Evolutionary conservation across 2,888 invertebrate species (phyloP), one percentile per base, ranked within the genome.

Genomic region (Noctua janthe): DNA sequence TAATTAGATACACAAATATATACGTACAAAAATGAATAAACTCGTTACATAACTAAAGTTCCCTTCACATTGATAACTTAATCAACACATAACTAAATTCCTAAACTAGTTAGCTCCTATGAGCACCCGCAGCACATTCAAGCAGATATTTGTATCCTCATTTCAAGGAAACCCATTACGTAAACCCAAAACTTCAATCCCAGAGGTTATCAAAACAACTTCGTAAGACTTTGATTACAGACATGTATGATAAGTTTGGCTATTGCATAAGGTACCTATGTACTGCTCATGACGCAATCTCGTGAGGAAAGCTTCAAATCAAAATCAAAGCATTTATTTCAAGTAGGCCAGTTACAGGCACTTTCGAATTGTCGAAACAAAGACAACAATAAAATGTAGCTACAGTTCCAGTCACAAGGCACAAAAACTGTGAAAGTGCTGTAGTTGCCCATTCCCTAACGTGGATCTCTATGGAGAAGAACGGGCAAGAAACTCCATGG

Each of bases 171-270:
- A 76, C 56, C 43, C 39, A 29, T 71, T 62, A 75, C 78, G 62
- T 29, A 17, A 69, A 83, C 74, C 87, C 67, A 10, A 87, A 84
- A 83, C 87, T 87, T 83, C 47, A 51, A 74, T 74, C 86, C 84
- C 83, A 51, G 67, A 83, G 87, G 77, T 74, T 83, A 62, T 67
- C 66, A 74, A 75, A 83, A 87, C 62, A 87, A 75, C 79, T 83
- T 83, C 1, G 10, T 62, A 39, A 78, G 64, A 71, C 72, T 74
- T 87, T 75, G 79, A 73, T 73, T 66, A 67, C 64, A 49, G 47
- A 75, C 75, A 35, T 39, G 39, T 49, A n/a, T 59, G 29, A 64
- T 35, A 43, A 29, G 35, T 64, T 51, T 8, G n/a, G 51, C 15
- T 20, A 39, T 20, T 51, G 49, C 23, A 39, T 71, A 54, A 15